Percentiles rank a stretch among this genome's conserved stretches.
Evolutionary conservation across 2,113 vertebrate species (phyloP).

Genomic region (Megatriorchis doriae): DNA sequence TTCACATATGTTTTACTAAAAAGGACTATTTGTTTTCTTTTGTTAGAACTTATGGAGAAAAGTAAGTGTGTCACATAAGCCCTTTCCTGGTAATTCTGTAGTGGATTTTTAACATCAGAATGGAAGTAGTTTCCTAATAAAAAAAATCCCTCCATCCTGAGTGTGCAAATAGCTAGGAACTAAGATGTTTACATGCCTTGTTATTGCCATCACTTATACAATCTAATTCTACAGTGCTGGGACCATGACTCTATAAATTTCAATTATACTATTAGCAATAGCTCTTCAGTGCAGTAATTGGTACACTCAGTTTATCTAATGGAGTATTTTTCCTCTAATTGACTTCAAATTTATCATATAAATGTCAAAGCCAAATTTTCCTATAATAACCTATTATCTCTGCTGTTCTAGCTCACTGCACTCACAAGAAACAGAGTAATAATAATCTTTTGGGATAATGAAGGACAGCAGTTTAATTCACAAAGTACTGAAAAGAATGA

Average conservation of each 20-base stretch:
- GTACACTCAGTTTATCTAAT: slow-evolving; percentile 74
- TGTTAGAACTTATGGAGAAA: neutral
- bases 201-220: slow-evolving; percentile 22
- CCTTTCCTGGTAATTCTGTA: neutral
- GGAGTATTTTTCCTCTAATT: slow-evolving; percentile 80
- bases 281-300: slow-evolving; percentile 71
- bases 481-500: slow-evolving; percentile 5
- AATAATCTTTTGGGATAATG: slow-evolving; percentile 64
- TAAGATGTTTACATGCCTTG: slow-evolving; percentile 54
- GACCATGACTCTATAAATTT: slow-evolving; percentile 69
- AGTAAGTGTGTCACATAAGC: neutral
- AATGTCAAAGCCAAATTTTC: slow-evolving; percentile 77
- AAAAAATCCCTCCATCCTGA: neutral
- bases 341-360: slow-evolving; percentile 77
- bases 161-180: slow-evolving; percentile 10
- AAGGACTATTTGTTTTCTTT: neutral
- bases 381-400: slow-evolving; percentile 77
- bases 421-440: slow-evolving; percentile 53
- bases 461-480: slow-evolving; percentile 66
- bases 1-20: neutral
- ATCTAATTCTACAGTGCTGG: slow-evolving; percentile 38
- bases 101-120: neutral
- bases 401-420: slow-evolving; percentile 72
- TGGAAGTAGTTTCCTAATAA: neutral
- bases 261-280: slow-evolving; percentile 73